Evolutionary conservation across 2,888 invertebrate species (phyloP), one percentile per base, ranked within the genome.

Genomic region (Sisyra nigra): DNA sequence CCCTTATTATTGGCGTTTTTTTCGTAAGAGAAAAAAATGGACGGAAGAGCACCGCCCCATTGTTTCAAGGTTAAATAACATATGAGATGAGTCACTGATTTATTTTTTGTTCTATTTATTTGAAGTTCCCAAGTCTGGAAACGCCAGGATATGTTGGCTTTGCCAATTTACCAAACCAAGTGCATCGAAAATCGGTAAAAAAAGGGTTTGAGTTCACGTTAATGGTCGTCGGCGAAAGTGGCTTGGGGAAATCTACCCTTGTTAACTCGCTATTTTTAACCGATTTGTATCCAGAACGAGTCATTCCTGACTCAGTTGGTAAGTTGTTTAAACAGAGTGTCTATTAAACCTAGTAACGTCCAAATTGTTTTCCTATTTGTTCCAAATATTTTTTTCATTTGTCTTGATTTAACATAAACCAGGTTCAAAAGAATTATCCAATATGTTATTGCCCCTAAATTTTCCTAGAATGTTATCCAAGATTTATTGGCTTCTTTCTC

Each of bases 201-300:
- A 94, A 93, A 59, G 94, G 94, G 15, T 96, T 96, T 59, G 94
- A 94, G 65, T 96, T 96, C 60, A 94, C 94, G 1, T 67, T 96
- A 9, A 94, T 96, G 94, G 93, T 96, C 44, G 93, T 89, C 7
- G 89, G 91, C 31, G 75, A 79, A 59, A 81, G 81, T 51, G 92
- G 94, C 0, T 67, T 94, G 32, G 96, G 96, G 30, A 96, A 96
- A 67, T 93, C 93, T 0, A 96, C 96, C 0, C 68, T 96, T 39
- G 91, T 96, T 40, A 94, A 94, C 63, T 92, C 92, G 47, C 68
- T 96, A 44, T 96, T 96, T 61, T 68, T 93, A 45, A 93, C 92
- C 33, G 94, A 96, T 62, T 69, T 96, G 45, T 96, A 96, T 64
- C 91, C 92, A 30, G 93, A 94, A 65, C 71, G 93, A 60, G 75